phyloP scores from a whole-genome alignment of 2,113 vertebrate species.

The Axis porcinus region DNA sequence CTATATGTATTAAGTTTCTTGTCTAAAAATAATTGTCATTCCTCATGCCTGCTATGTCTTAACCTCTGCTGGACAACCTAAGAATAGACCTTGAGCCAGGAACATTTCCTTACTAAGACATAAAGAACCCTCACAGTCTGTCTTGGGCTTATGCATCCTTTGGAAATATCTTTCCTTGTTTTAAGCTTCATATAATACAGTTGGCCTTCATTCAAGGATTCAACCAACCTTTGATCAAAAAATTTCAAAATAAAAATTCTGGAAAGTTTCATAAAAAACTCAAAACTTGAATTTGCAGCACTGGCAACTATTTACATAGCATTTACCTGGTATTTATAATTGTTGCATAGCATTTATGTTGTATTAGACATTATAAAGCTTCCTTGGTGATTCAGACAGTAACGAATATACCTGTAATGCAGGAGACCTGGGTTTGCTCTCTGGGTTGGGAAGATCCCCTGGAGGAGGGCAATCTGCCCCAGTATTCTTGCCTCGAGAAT shows the following conservation, averaged over 20 bases:
- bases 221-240: background rate
- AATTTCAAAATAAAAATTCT: background rate
- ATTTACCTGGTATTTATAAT: background rate
- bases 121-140: background rate
- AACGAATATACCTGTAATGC: background rate
- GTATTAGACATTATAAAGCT: background rate
- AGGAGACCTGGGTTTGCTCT: background rate
- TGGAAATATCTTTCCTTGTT: background rate
- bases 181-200: background rate
- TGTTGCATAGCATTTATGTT: background rate
- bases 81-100: background rate
- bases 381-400: background rate
- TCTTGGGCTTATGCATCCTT: background rate
- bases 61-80: background rate
- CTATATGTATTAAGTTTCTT: background rate
- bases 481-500: background rate
- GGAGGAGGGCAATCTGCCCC: background rate
- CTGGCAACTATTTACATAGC: background rate
- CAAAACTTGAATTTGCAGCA: background rate
- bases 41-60: background rate
- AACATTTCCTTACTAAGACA: background rate
- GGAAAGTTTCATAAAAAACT: background rate
- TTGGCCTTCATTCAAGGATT: background rate
- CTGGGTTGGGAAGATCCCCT: fast-evolving
- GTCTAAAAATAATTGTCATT: background rate